phyloP scores from a whole-genome alignment of 2,888 invertebrate species.

The Synergus japonicus region DNA sequence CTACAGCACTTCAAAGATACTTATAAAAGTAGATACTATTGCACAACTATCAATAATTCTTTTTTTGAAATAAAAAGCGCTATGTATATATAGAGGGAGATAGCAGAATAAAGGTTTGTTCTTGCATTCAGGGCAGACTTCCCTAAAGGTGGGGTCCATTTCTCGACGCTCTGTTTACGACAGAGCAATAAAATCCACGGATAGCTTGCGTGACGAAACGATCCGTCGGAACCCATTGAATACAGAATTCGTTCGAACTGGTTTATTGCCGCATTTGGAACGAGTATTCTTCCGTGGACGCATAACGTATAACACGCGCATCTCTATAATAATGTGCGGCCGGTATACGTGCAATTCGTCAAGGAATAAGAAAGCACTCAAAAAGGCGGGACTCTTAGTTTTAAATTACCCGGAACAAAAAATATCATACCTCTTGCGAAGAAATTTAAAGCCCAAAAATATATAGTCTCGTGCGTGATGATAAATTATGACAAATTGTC shows the following conservation, averaged over 20 bases:
- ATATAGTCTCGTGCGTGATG: neutral
- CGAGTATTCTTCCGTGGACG: conserved; percentile 30
- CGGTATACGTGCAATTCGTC: conserved; percentile 17
- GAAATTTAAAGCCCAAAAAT: neutral
- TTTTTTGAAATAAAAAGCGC: neutral
- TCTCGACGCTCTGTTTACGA: conserved; percentile 36
- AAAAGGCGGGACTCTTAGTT: neutral
- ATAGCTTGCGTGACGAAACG: conserved; percentile 39
- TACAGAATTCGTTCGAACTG: conserved; percentile 36
- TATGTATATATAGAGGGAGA: neutral
- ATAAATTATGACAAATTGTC: neutral
- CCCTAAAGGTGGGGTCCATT: conserved; percentile 25
- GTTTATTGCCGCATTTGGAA: conserved; percentile 39
- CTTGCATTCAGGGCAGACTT: conserved; percentile 11
- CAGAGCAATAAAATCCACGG: conserved; percentile 29
- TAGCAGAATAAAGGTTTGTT: conserved; percentile 13
- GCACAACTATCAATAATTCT: conserved; percentile 10
- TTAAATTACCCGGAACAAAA: neutral
- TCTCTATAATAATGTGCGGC: conserved; percentile 32
- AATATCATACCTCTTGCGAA: neutral
- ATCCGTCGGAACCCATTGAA: conserved; percentile 31
- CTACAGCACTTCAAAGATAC: neutral
- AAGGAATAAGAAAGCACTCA: conserved; percentile 13
- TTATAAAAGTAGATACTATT: neutral
- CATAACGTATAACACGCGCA: conserved; percentile 26